A percentile compares a stretch with the other conserved stretches of the same genome.
These are phyloP conservation scores for Drosophila ficusphila DNA, from an alignment of 1,140 invertebrate genomes.

Conservation along the genomic window DNA sequence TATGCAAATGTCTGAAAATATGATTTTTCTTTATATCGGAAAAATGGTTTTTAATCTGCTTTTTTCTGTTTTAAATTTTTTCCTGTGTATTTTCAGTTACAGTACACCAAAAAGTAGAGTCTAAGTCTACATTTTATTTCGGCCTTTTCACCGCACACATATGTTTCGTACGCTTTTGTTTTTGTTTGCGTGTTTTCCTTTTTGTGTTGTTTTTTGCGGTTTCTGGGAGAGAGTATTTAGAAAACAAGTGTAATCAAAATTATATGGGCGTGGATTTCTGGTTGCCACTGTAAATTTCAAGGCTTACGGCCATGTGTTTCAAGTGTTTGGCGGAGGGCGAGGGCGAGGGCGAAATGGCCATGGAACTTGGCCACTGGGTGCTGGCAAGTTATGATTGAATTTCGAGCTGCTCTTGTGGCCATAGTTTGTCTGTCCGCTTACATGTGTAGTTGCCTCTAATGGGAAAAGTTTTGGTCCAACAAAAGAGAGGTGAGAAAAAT, in stretches of 20 bases:
- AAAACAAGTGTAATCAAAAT: conserved; percentile 82
- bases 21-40: no score
- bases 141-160: conserved; percentile 48
- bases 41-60: no score
- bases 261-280: conserved; percentile 71
- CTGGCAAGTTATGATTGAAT: conserved; percentile 79
- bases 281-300: conserved; percentile 64
- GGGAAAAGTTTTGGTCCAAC: conserved; percentile 55
- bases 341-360: background rate
- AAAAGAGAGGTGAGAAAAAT: background rate
- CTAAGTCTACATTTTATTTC: conserved; percentile 59
- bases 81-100: background rate
- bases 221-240: conserved; percentile 69
- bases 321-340: conserved; percentile 14
- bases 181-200: conserved; percentile 25
- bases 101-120: conserved; percentile 24
- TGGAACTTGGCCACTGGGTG: conserved; percentile 30
- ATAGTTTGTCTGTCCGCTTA: conserved; percentile 32
- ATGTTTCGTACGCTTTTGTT: conserved; percentile 44
- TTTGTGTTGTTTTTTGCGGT: conserved; percentile 43
- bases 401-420: conserved; percentile 65
- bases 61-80: no score
- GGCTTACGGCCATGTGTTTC: conserved; percentile 64
- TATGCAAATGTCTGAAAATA: no score
- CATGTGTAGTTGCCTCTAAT: conserved; percentile 52